Conservation (phyloP, 92 coral and sea anemone genomes). For the Blastomussa wellsi region DNA sequence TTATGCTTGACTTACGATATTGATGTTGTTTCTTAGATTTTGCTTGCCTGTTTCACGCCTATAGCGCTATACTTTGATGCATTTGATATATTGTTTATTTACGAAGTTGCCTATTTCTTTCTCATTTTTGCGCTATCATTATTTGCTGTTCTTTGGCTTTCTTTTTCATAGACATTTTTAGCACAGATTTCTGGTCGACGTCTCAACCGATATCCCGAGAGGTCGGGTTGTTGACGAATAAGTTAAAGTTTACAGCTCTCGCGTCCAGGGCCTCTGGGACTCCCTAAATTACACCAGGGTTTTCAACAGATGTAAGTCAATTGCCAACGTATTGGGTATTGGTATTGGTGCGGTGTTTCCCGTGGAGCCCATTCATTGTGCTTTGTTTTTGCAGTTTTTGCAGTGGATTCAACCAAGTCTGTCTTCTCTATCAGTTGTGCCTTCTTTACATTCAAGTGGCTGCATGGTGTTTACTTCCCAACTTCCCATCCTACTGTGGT, state of each 20-base stretch:
- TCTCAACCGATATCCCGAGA: not conserved
- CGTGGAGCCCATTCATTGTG: slow-evolving; percentile 32
- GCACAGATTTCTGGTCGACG: too few relatives aligned
- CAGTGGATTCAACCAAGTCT: too few relatives aligned
- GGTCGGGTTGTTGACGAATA: slow-evolving; percentile 9
- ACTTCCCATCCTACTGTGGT: too few relatives aligned
- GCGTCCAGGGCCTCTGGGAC: slow-evolving; percentile 56
- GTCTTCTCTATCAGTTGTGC: too few relatives aligned
- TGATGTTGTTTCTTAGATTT: not conserved
- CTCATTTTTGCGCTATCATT: slow-evolving; percentile 8
- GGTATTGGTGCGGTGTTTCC: slow-evolving; percentile 25
- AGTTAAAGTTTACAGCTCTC: slow-evolving; percentile 30
- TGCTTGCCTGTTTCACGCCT: not conserved
- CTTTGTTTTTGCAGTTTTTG: too few relatives aligned
- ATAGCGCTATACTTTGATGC: too few relatives aligned
- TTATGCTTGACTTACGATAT: too few relatives aligned
- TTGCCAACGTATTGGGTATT: slow-evolving; percentile 22
- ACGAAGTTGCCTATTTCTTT: not conserved
- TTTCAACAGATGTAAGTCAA: slow-evolving; percentile 46
- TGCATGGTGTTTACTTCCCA: too few relatives aligned
- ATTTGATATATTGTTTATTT: not conserved
- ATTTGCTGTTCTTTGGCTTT: slow-evolving; percentile 9
- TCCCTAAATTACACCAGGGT: slow-evolving; percentile 34
- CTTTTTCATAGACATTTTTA: slow-evolving; percentile 2
- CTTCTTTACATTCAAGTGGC: too few relatives aligned